phyloP scores from a whole-genome alignment of 2,797 vertebrate species.

The Knipowitschia caucasica region DNA sequence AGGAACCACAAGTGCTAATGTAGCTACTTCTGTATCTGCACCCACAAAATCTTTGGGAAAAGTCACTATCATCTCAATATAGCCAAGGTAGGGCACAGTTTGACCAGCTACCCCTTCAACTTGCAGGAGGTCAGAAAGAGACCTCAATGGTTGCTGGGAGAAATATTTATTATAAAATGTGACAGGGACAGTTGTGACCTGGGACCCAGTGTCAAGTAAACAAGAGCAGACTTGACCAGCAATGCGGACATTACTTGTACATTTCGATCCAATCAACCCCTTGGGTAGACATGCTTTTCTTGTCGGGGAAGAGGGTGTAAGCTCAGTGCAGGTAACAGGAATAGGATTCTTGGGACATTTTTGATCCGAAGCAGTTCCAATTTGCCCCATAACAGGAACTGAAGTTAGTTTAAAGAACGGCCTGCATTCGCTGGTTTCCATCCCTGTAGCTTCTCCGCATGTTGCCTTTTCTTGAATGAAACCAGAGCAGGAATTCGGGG shows the following conservation, averaged over 20 bases:
- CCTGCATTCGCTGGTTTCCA: too few species aligned
- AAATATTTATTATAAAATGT: slow-evolving; percentile 18
- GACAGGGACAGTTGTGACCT: slow-evolving; percentile 12
- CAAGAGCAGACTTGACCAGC: slow-evolving; percentile 9
- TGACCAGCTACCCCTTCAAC: slow-evolving; percentile 21
- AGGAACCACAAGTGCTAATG: too few species aligned
- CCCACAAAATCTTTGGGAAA: slow-evolving; percentile 17
- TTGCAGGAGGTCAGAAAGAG: slow-evolving; percentile 17
- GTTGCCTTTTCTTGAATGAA: slow-evolving; percentile 7
- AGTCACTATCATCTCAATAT: slow-evolving; percentile 8
- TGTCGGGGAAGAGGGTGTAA: too few species aligned
- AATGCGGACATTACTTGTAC: not conserved
- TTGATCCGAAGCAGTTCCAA: too few species aligned
- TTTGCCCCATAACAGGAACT: too few species aligned
- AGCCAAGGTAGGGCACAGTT: slow-evolving; percentile 12
- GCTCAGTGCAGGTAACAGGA: too few species aligned
- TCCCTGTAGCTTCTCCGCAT: not conserved
- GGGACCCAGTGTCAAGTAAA: too few species aligned
- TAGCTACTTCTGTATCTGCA: not conserved
- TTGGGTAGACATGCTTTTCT: too few species aligned
- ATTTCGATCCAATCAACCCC: too few species aligned
- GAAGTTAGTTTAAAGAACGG: too few species aligned
- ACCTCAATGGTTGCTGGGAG: not conserved
- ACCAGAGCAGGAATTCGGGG: slow-evolving; percentile 22
- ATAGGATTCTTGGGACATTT: too few species aligned